Evolutionary conservation across 2,113 vertebrate genomes (phyloP).

Genomic region (Gnathonemus echidnorhynchus): DNA sequence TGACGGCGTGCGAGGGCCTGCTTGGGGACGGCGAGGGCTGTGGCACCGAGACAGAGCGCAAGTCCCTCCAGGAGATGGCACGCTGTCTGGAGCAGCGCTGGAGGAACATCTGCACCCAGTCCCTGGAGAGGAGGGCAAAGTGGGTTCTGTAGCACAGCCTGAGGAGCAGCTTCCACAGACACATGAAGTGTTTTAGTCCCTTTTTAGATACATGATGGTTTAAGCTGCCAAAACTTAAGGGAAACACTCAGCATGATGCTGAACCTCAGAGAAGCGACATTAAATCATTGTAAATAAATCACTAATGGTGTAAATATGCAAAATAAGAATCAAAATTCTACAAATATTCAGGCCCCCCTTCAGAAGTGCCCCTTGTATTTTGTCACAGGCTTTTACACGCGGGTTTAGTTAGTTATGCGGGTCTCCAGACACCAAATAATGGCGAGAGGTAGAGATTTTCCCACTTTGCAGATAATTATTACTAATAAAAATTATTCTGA

Average conservation of each 20-base stretch:
- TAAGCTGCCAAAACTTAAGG: background rate
- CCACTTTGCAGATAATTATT: background rate
- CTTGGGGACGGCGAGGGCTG: slow-evolving; percentile 78
- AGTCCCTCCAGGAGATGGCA: slow-evolving; percentile 83
- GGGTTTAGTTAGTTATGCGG: background rate
- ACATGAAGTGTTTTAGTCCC: background rate
- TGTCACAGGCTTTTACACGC: background rate
- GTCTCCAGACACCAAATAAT: background rate
- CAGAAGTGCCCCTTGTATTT: background rate
- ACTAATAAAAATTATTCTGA: background rate
- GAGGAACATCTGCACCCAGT: slow-evolving; percentile 88
- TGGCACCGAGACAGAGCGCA: slow-evolving; percentile 68
- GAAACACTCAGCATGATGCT: background rate
- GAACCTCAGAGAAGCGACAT: background rate
- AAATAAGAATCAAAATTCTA: background rate
- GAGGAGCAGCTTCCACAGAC: background rate
- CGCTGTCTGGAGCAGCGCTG: slow-evolving; percentile 85
- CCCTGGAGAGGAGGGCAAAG: slow-evolving; percentile 84
- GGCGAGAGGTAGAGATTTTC: background rate
- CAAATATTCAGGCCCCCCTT: background rate
- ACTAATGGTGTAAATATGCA: background rate
- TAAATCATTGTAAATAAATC: background rate
- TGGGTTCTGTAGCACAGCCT: slow-evolving; percentile 41
- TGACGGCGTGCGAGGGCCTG: slow-evolving; percentile 78
- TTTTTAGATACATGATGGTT: background rate